Percentiles rank a stretch among this genome's conserved stretches.
Conservation (phyloP, 2,888 invertebrate species). For the Drosophila subquinaria region DNA sequence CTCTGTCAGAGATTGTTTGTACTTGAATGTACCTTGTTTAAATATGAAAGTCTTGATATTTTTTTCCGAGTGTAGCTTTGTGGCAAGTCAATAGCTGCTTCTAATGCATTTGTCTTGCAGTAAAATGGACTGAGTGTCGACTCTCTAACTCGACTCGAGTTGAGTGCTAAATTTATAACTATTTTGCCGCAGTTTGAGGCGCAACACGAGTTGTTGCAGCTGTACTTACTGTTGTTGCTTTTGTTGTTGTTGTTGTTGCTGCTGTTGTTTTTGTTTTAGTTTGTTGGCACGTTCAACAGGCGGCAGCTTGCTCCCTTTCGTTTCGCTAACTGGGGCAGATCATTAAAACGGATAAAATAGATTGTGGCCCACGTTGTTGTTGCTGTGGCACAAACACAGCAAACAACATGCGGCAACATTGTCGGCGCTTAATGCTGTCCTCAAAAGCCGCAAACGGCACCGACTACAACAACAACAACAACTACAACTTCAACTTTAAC, state of each 20-base stretch:
- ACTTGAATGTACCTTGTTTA: not conserved
- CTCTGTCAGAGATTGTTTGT: not conserved
- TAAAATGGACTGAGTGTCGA: slow-evolving; percentile 60
- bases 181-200: slow-evolving; percentile 51
- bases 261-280: slow-evolving; percentile 11
- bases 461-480: slow-evolving; percentile 34
- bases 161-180: slow-evolving; percentile 76
- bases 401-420: slow-evolving; percentile 50
- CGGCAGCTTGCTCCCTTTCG: slow-evolving; percentile 71
- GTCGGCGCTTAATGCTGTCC: slow-evolving; percentile 77
- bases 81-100: slow-evolving; percentile 62
- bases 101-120: slow-evolving; percentile 75
- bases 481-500: slow-evolving; percentile 26
- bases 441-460: slow-evolving; percentile 74
- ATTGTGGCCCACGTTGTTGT: slow-evolving; percentile 72
- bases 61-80: slow-evolving; percentile 13
- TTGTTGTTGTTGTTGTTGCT: slow-evolving; percentile 31
- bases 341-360: slow-evolving; percentile 79
- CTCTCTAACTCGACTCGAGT: slow-evolving; percentile 25
- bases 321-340: slow-evolving; percentile 81
- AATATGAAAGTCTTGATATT: not conserved
- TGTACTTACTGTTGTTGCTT: slow-evolving; percentile 31
- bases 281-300: slow-evolving; percentile 66
- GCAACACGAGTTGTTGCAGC: slow-evolving; percentile 42
- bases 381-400: slow-evolving; percentile 12